Conservation (phyloP, 2,113 vertebrate genomes). For the Canis aureus region DNA sequence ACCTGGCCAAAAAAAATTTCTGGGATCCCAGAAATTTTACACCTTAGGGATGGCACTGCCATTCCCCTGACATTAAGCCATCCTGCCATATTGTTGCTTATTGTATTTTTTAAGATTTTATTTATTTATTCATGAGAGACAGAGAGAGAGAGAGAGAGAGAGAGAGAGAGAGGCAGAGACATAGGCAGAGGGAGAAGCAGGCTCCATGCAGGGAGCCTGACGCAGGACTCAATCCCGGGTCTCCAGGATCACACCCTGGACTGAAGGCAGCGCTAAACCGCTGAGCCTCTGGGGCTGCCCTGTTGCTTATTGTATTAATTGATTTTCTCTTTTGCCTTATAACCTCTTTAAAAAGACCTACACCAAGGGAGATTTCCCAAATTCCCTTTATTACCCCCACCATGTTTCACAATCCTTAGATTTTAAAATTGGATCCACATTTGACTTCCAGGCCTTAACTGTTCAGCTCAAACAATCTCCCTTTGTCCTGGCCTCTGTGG, state of each 20-base stretch:
- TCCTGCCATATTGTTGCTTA: slow-evolving; percentile 57
- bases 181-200: too few relatives aligned
- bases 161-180: too few relatives aligned
- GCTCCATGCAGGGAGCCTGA: too few relatives aligned
- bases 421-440: slow-evolving; percentile 83
- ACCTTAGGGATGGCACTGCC: slow-evolving; percentile 23
- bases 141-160: too few relatives aligned
- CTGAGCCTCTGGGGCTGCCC: too few relatives aligned
- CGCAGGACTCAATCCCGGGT: too few relatives aligned
- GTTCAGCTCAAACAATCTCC: slow-evolving; percentile 77
- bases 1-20: background rate
- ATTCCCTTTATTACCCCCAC: slow-evolving; percentile 76
- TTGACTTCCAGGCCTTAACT: slow-evolving; percentile 62
- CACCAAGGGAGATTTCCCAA: slow-evolving; percentile 78
- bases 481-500: slow-evolving; percentile 70
- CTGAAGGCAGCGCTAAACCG: too few relatives aligned
- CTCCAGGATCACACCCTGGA: too few relatives aligned
- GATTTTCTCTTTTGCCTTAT: slow-evolving; percentile 73
- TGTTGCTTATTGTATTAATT: slow-evolving; percentile 72
- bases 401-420: slow-evolving; percentile 82
- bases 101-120: slow-evolving; percentile 17
- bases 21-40: background rate
- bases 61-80: slow-evolving; percentile 57
- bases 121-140: too few relatives aligned
- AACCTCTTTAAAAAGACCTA: slow-evolving; percentile 77